Evolutionary conservation across 2,888 invertebrate species (phyloP), one percentile per base, ranked within the genome.

Genomic region (Osmoderma eremita): DNA sequence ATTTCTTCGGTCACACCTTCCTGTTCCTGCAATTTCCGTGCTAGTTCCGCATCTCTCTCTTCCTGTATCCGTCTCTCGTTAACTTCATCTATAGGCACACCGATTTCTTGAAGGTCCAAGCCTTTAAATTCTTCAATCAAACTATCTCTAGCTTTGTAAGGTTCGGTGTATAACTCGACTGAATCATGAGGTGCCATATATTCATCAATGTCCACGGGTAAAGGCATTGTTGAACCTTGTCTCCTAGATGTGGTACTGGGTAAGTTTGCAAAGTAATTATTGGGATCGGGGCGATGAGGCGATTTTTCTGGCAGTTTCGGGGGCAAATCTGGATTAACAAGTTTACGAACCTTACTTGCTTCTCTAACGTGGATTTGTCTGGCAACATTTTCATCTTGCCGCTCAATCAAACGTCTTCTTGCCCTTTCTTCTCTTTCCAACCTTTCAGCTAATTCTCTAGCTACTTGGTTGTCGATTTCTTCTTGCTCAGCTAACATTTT

Each of bases 31-130:
- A 94, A 81, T 69, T 90, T 85, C 69, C 88, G 84, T 0, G 94
- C 94, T 49, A 94, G 79, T 80, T 91, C 91, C 79, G 90, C 91
- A 82, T 91, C 91, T 70, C 88, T 87, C 76, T 88, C 87, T 78
- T 92, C 91, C 78, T 92, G 92, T 56, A 70, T 67, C 53, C 71
- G 67, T 63, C 75, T 67, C 48, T 75, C 74, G 17, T 54, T 83
- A 65, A 84, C 78, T 75, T 86, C 85, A 63, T 85, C 83, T 39
- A 84, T 74, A 0, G 86, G 84, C 51, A 86, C 71, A 0, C 85
- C 85, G 15, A 85, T 80, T 69, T 84, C 84, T 50, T 76, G 76
- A 49, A 82, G 75, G 63, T 80, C 78, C 45, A 82, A 78, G 48
- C 77, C 71, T 69, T 81, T 78, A 48, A 82, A 74, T 41, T 78